Percentiles rank a stretch among this genome's conserved stretches.
phyloP scores from a whole-genome alignment of 2,888 invertebrate genomes.

The Nymphalis urticae region DNA sequence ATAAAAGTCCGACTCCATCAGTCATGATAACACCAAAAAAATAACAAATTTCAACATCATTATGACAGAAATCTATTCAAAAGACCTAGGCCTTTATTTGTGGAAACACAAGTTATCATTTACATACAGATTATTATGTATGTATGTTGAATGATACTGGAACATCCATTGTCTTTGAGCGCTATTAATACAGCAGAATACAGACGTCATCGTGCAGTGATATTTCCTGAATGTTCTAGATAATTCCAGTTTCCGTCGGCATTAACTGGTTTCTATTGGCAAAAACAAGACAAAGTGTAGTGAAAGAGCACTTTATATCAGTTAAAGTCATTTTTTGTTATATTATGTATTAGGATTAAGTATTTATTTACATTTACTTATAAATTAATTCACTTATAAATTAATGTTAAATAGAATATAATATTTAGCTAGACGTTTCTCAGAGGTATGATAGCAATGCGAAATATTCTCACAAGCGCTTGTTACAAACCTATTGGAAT shows the following conservation, averaged over 20 bases:
- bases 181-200: conserved; percentile 6
- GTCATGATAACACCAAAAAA: no score
- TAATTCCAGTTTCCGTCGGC: conserved; percentile 6
- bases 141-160: conserved; percentile 7
- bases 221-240: conserved; percentile 18
- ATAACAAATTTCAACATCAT: not conserved
- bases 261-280: conserved; percentile 11
- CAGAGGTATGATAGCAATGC: not conserved
- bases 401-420: not conserved
- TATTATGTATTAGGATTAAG: no score
- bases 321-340: not conserved
- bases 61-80: not conserved
- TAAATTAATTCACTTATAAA: not conserved
- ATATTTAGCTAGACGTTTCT: not conserved
- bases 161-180: conserved; percentile 3
- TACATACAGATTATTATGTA: not conserved
- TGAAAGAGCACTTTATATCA: not conserved
- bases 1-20: no score
- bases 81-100: not conserved
- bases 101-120: not conserved
- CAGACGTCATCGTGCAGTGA: conserved; percentile 11
- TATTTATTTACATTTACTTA: no score
- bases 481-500: conserved; percentile 5
- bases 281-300: not conserved
- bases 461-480: not conserved